Evolutionary conservation across 2,888 invertebrate species (phyloP).

Genomic region (Ormyrus labotus): DNA sequence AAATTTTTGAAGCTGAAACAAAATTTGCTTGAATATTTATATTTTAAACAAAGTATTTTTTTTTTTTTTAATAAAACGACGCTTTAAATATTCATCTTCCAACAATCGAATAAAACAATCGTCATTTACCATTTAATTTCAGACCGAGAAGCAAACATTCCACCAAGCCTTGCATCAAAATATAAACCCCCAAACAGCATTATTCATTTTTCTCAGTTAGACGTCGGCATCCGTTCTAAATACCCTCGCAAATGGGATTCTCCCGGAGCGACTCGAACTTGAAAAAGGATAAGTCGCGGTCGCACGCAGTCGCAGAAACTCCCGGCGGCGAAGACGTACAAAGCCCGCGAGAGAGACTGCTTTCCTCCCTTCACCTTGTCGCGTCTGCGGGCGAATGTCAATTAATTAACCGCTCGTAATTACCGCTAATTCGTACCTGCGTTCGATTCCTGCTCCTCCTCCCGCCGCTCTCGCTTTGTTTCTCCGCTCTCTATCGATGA

Average conservation of each 20-base stretch:
- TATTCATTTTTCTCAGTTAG: too few relatives aligned
- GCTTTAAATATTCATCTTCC: too few relatives aligned
- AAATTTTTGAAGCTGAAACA: too few relatives aligned
- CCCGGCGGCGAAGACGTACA: conserved; percentile 46
- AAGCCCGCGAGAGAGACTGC: conserved; percentile 26
- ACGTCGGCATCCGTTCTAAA: background rate
- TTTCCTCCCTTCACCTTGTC: conserved; percentile 22
- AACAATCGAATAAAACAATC: too few relatives aligned
- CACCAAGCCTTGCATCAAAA: too few relatives aligned
- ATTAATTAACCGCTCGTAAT: conserved; percentile 49
- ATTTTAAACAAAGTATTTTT: too few relatives aligned
- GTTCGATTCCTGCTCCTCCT: background rate
- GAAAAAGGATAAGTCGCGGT: conserved; percentile 37
- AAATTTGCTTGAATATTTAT: too few relatives aligned
- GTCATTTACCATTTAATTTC: too few relatives aligned
- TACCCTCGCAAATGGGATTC: conserved; percentile 39
- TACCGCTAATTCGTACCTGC: conserved; percentile 25
- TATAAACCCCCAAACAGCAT: too few relatives aligned
- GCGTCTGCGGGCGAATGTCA: conserved; percentile 17
- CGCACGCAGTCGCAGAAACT: background rate
- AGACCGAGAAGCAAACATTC: too few relatives aligned
- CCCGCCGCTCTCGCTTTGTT: background rate
- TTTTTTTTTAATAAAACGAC: too few relatives aligned
- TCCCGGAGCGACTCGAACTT: conserved; percentile 24
- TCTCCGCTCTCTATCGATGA: conserved; percentile 28